Evolutionary conservation across 2,113 vertebrate genomes (phyloP).

Genomic region (Philantomba maxwellii): DNA sequence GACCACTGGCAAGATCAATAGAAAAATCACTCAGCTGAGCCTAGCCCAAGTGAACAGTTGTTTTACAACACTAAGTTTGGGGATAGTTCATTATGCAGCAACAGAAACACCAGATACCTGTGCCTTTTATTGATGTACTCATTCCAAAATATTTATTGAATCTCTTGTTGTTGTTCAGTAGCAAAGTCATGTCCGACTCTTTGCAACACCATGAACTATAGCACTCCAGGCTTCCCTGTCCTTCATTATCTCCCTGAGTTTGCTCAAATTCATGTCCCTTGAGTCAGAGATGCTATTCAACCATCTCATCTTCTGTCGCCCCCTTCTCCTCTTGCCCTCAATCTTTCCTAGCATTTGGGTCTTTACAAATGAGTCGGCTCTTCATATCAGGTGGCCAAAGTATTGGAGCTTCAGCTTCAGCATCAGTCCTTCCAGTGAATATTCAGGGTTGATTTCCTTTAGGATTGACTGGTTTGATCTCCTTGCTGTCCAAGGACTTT

Average conservation of each 20-base stretch:
- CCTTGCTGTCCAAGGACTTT: not conserved
- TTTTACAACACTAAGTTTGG: not conserved
- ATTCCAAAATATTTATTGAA: not conserved
- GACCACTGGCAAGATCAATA: not conserved
- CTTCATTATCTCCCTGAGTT: not conserved
- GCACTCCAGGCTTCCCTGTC: not conserved
- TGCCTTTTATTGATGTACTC: not conserved
- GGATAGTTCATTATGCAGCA: not conserved
- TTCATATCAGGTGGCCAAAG: not conserved
- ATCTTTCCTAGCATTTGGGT: not conserved
- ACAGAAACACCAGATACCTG: not conserved
- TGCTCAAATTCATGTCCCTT: not conserved
- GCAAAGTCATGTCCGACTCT: not conserved
- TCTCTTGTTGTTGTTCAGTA: not conserved
- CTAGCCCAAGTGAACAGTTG: not conserved
- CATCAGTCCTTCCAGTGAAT: not conserved
- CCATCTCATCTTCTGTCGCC: accelerated
- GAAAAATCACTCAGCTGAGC: not conserved
- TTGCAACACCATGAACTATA: not conserved
- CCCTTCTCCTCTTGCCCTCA: not conserved
- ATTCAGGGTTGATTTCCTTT: not conserved
- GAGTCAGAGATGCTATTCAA: not conserved
- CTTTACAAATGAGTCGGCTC: not conserved
- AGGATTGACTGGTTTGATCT: not conserved
- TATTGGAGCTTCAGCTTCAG: not conserved